These are phyloP conservation scores for Agrotis ipsilon DNA, from an alignment of 2,888 invertebrate species.

Conservation along the genomic window DNA sequence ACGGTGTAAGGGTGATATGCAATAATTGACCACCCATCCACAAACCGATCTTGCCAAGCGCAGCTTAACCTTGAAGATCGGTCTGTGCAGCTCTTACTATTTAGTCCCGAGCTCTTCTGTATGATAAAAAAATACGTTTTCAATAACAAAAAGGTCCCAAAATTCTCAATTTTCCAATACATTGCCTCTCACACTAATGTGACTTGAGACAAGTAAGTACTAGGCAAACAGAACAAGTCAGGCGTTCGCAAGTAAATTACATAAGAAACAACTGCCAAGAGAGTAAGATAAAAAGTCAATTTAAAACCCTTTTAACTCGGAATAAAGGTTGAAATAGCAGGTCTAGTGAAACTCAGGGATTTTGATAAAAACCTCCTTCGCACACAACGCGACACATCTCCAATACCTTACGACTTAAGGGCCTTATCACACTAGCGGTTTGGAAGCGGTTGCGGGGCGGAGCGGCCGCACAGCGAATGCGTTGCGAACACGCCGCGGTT, in stretches of 20 bases:
- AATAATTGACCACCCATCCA: no score
- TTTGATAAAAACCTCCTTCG: constrained; percentile 23
- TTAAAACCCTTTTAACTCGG: constrained; percentile 45
- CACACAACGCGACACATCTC: no score
- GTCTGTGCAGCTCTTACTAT: no score
- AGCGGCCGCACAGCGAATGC: no score
- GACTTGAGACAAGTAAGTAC: constrained; percentile 23
- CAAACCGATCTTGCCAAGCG: no score
- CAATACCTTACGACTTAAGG: no score
- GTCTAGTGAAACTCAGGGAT: constrained; percentile 29
- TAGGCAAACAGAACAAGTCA: constrained; percentile 26
- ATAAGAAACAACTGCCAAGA: constrained; percentile 32
- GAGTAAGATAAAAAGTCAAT: constrained; percentile 48
- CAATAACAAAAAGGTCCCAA: not conserved
- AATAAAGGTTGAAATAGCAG: constrained; percentile 35
- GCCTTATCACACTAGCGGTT: no score
- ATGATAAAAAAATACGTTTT: not conserved
- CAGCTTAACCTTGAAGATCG: no score
- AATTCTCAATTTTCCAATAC: constrained; percentile 28
- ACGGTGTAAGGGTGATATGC: no score
- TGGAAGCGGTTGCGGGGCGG: no score
- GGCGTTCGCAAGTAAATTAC: constrained; percentile 45
- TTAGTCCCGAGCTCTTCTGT: not conserved
- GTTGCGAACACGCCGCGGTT: no score
- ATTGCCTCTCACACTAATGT: constrained; percentile 9